A percentile compares a stretch with the other conserved stretches of the same genome.
phyloP scores from a whole-genome alignment of 2,113 vertebrate species.

The Melospiza georgiana region DNA sequence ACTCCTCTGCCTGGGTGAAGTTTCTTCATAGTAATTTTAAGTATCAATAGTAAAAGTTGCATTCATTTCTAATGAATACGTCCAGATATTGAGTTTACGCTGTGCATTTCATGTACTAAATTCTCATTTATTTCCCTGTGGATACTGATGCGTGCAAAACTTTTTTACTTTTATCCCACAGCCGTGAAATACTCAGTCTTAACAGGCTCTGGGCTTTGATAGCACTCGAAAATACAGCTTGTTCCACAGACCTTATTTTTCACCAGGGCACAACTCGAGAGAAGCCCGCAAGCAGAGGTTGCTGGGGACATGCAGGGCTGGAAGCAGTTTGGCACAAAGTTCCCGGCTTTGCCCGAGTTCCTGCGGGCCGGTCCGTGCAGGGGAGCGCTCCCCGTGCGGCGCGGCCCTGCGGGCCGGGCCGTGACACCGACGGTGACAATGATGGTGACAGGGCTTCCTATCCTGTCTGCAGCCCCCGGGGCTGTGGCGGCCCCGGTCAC shows the following conservation, averaged over 20 bases:
- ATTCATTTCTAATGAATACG: not conserved
- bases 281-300: fast-evolving
- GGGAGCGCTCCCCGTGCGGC: fast-evolving
- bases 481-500: fast-evolving
- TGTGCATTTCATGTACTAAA: not conserved
- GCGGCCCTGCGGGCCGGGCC: fast-evolving
- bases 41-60: not conserved
- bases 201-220: not conserved
- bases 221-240: fast-evolving
- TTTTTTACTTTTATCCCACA: not conserved
- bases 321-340: fast-evolving
- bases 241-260: not conserved
- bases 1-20: not conserved
- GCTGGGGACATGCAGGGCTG: fast-evolving
- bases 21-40: not conserved
- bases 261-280: not conserved
- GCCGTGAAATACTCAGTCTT: not conserved
- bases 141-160: not conserved
- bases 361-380: fast-evolving
- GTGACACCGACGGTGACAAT: not conserved
- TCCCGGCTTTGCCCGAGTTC: fast-evolving
- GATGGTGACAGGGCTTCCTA: too few species aligned
- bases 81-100: not conserved
- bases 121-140: not conserved
- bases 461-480: fast-evolving